Evolutionary conservation across 2,888 invertebrate species (phyloP).

Genomic region (Agrochola lota): DNA sequence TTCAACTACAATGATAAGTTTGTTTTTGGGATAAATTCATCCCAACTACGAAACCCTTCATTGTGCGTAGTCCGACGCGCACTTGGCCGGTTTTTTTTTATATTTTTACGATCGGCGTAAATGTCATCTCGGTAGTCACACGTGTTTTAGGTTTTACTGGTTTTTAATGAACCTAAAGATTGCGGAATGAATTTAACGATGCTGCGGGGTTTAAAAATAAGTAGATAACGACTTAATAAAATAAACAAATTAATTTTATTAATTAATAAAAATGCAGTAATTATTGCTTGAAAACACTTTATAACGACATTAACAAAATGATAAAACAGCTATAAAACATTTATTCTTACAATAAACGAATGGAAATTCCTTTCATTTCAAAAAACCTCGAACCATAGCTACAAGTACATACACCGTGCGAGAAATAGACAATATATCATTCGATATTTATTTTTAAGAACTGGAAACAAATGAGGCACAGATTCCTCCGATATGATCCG

Average conservation of each 20-base stretch:
- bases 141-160: slow-evolving; percentile 32
- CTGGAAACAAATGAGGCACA: slow-evolving; percentile 65
- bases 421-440: slow-evolving; percentile 62
- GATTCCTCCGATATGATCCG: slow-evolving; percentile 62
- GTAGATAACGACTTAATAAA: not conserved
- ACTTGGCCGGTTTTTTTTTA: not conserved
- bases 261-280: slow-evolving; percentile 29
- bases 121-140: slow-evolving; percentile 35
- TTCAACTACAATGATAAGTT: no score
- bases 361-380: slow-evolving; percentile 3
- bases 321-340: slow-evolving; percentile 10
- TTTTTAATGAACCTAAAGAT: slow-evolving; percentile 40
- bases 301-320: not conserved
- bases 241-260: slow-evolving; percentile 24
- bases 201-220: not conserved
- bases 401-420: slow-evolving; percentile 28
- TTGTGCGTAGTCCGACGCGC: no score
- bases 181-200: slow-evolving; percentile 21
- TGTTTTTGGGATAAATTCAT: no score
- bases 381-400: not conserved
- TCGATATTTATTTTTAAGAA: slow-evolving; percentile 44
- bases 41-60: no score
- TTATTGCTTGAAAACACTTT: slow-evolving; percentile 16
- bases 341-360: not conserved
- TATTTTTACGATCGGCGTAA: slow-evolving; percentile 48